These are phyloP conservation scores for Grantiella picta DNA, from an alignment of 2,113 vertebrate species.

Conservation along the genomic window DNA sequence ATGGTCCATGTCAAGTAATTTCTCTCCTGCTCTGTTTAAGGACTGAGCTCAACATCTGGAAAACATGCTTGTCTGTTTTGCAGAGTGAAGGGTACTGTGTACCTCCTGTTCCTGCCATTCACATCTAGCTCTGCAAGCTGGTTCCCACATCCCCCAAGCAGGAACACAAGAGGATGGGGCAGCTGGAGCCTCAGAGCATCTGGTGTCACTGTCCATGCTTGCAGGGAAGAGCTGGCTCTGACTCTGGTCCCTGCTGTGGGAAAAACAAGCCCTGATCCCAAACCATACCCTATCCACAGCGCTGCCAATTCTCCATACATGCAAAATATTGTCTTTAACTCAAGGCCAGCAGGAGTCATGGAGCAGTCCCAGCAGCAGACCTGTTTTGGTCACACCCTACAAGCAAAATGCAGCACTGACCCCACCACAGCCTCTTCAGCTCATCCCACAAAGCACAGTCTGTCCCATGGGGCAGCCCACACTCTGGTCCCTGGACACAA, in stretches of 20 bases:
- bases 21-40: not conserved
- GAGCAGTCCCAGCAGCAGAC: not conserved
- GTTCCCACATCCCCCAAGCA: not conserved
- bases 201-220: not conserved
- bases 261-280: not conserved
- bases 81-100: not conserved
- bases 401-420: not conserved
- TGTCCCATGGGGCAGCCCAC: rapidly evolving
- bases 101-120: not conserved
- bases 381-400: not conserved
- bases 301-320: not conserved
- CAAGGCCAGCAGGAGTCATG: not conserved
- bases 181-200: not conserved
- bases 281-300: not conserved
- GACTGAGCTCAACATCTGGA: not conserved
- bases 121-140: not conserved
- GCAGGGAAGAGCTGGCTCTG: not conserved
- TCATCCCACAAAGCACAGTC: not conserved
- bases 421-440: not conserved
- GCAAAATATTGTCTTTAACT: slow-evolving; percentile 30
- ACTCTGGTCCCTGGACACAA: not conserved
- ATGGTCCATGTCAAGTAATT: not conserved
- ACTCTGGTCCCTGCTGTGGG: not conserved
- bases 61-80: not conserved
- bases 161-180: not conserved